Evolutionary conservation across 2,113 vertebrate species (phyloP).

Genomic region (Pseudolaguvia tuberculata): DNA sequence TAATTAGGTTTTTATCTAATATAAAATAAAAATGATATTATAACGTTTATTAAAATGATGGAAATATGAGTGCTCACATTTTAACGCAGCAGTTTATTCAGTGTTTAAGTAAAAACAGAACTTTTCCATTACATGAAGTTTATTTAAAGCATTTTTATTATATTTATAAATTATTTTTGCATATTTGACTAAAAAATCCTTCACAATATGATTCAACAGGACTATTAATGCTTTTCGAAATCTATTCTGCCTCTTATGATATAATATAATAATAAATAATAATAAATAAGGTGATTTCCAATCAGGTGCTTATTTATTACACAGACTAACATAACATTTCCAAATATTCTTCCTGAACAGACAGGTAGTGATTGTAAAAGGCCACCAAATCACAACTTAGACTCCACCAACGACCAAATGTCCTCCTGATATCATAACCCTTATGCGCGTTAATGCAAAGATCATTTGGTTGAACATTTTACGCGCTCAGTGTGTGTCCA

Average conservation of each 20-base stretch:
- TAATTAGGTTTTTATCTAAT: too few relatives aligned
- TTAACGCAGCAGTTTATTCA: slow-evolving; percentile 12
- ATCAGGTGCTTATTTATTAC: not conserved
- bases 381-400: not conserved
- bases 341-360: not conserved
- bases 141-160: too few relatives aligned
- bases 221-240: slow-evolving; percentile 34
- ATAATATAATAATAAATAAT: too few relatives aligned
- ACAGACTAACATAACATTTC: not conserved
- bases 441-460: not conserved
- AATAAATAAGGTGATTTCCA: too few relatives aligned
- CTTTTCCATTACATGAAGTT: too few relatives aligned
- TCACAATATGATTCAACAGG: not conserved
- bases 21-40: too few relatives aligned
- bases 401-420: not conserved
- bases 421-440: not conserved
- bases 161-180: too few relatives aligned
- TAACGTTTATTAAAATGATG: too few relatives aligned
- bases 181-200: not conserved
- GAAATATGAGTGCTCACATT: not conserved
- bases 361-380: not conserved
- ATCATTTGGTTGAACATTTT: not conserved
- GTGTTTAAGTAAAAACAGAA: not conserved
- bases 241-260: slow-evolving; percentile 62
- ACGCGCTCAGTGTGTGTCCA: not conserved